These are phyloP conservation scores for Acrossocheilus wenchowensis DNA, from an alignment of 2,797 vertebrate genomes.

Conservation along the genomic window DNA sequence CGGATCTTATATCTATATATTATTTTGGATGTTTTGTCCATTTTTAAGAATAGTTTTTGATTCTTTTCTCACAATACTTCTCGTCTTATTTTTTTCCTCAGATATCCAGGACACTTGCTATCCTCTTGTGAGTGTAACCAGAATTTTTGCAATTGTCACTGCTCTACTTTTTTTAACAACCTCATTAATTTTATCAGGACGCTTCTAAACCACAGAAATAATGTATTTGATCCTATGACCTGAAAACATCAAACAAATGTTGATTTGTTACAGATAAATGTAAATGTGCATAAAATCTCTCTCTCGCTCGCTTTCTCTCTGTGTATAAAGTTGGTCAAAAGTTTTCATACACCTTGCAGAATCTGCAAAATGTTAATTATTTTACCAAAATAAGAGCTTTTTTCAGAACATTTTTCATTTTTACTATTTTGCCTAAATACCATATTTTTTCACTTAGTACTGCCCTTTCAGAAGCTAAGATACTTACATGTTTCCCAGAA, in stretches of 20 bases:
- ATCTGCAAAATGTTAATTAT: too few relatives aligned
- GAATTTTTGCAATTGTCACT: background rate
- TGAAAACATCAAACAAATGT: background rate
- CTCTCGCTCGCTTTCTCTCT: background rate
- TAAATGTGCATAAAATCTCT: background rate
- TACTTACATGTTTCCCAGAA: background rate
- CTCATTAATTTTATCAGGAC: background rate
- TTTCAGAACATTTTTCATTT: too few relatives aligned
- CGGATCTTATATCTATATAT: background rate
- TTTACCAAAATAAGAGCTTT: background rate
- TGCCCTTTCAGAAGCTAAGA: background rate
- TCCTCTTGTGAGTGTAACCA: background rate
- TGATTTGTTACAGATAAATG: background rate
- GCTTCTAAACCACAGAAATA: background rate
- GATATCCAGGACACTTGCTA: constrained; percentile 40
- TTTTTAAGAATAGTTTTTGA: background rate
- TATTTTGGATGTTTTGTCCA: background rate
- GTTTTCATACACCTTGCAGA: background rate
- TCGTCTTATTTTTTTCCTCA: background rate
- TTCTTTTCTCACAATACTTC: background rate
- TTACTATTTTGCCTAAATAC: too few relatives aligned
- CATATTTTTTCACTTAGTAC: too few relatives aligned
- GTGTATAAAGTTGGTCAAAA: background rate
- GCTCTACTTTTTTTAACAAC: background rate
- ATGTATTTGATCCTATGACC: background rate